Base-by-base conservation (phyloP, 2,113 vertebrate species). In the Myxocyprinus asiaticus region DNA sequence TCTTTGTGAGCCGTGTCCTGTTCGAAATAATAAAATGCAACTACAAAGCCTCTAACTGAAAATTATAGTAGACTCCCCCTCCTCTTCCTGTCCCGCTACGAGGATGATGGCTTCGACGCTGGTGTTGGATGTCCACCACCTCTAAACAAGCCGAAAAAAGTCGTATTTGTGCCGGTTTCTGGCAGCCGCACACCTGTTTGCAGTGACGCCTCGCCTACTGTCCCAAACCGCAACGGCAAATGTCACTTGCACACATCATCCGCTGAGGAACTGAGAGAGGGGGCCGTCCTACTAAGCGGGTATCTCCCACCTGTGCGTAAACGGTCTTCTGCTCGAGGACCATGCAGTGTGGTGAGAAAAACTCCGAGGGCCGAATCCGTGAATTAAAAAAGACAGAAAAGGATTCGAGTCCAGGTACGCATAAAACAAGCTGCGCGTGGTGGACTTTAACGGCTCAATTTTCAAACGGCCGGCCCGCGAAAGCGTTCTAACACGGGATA, bases 271-370 rank as follows among this genome's bases (percentile, higher is more conserved):
- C 85, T 83, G 90, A 87, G 76, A 77, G 76, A 82, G 91, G 89
- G 92, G 92, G 92, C 86, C 87, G 93, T 94, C 92, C 92, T 92
- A 91, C 86, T 63, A 88, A 89, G 88, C 89, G 90, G 88, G 85
- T 88, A 79, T 91, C 91, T 91, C 91, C 93, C 93, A 93, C 93
- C 93, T 94, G 92, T 91, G 91, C 89, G 89, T 89, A 91, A 93
- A 87, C 89, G 88, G 70, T 33, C 22, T 33, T 33, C 22, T 33
- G 22, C 87, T 85, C 61, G 70, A 87, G 86, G 84, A 83, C 22
- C 22, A 33, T 33, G 59, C 61, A 17, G 66, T 45, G 75, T 77
- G 70, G 79, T 44, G 48, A 53, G 70, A 82, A 83, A 85, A 86
- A 14, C 22, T 62, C 77, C 83, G 80, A 80, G 81, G 82, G 67